Percentiles rank a stretch among this genome's conserved stretches.
Evolutionary conservation across 2,888 invertebrate species (phyloP).

Genomic region (Minunthozetes semirufus): DNA sequence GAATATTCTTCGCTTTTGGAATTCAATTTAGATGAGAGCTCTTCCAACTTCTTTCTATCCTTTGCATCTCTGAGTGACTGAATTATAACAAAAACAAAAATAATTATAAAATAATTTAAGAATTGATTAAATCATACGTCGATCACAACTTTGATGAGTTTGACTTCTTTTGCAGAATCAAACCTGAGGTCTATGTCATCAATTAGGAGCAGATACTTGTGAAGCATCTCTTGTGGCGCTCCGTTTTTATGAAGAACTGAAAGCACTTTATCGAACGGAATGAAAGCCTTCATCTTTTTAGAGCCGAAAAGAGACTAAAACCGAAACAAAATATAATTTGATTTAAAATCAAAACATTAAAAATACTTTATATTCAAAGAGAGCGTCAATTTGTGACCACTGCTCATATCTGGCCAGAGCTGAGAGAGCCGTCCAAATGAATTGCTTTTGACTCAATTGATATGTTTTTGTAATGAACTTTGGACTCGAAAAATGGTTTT

Average conservation of each 20-base stretch:
- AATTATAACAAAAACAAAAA: not conserved
- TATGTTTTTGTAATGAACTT: conserved; percentile 37
- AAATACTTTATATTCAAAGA: conserved; percentile 38
- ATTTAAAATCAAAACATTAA: not conserved
- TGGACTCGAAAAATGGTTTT: conserved; percentile 41
- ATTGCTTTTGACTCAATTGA: conserved; percentile 39
- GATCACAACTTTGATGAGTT: conserved; percentile 24
- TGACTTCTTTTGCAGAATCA: conserved; percentile 36
- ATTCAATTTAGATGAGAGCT: conserved; percentile 1
- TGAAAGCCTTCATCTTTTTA: conserved; percentile 37
- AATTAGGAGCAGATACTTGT: conserved; percentile 37
- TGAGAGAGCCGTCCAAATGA: conserved; percentile 38
- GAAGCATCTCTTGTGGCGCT: conserved; percentile 38
- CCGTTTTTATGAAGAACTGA: conserved; percentile 32
- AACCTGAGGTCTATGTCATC: conserved; percentile 37
- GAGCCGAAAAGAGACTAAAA: conserved; percentile 38
- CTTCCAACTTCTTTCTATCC: conserved; percentile 30
- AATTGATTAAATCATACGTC: conserved; percentile 28
- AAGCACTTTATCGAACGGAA: conserved; percentile 38
- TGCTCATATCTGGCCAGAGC: conserved; percentile 37
- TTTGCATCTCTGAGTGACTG: conserved; percentile 27
- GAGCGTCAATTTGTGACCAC: conserved; percentile 39
- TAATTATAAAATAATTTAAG: not conserved
- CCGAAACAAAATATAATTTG: not conserved
- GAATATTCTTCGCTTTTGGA: not conserved